Evolutionary conservation across 2,113 vertebrate genomes (phyloP).

Genomic region (Irena cyanogastra): DNA sequence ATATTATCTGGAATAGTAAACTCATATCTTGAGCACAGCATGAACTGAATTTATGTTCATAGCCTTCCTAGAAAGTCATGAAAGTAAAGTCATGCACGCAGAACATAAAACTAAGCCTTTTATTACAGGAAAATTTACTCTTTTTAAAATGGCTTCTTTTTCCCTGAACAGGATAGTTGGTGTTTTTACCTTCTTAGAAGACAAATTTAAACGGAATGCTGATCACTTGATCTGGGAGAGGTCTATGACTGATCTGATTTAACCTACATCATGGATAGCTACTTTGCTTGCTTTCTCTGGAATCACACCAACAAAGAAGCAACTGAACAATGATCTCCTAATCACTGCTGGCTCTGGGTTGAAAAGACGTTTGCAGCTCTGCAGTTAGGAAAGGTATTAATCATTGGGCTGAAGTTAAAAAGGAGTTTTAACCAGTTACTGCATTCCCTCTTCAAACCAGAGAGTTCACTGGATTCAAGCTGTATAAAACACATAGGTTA

Average conservation of each 20-base stretch:
- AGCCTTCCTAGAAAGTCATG: not conserved
- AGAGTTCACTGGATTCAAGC: not conserved
- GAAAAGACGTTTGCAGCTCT: not conserved
- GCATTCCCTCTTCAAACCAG: not conserved
- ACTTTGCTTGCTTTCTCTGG: not conserved
- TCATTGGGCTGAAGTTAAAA: not conserved
- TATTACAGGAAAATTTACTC: not conserved
- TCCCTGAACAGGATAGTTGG: not conserved
- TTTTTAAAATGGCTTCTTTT: not conserved
- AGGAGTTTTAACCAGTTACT: not conserved
- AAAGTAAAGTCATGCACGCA: not conserved
- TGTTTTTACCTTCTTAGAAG: not conserved
- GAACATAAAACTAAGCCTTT: not conserved
- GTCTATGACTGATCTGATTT: not conserved
- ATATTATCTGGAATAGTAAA: not conserved
- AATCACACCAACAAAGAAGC: not conserved
- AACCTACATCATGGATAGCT: not conserved
- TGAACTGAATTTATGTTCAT: not conserved
- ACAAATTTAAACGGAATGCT: not conserved
- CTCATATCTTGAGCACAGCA: not conserved
- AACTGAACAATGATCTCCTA: not conserved
- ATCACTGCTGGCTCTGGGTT: not conserved
- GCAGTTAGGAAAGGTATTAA: not conserved
- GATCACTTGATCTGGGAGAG: not conserved
- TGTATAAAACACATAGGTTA: not conserved